Percentiles rank a stretch among this genome's conserved stretches.
phyloP scores from a whole-genome alignment of 2,888 invertebrate genomes.

The Sussaba pulchella region DNA sequence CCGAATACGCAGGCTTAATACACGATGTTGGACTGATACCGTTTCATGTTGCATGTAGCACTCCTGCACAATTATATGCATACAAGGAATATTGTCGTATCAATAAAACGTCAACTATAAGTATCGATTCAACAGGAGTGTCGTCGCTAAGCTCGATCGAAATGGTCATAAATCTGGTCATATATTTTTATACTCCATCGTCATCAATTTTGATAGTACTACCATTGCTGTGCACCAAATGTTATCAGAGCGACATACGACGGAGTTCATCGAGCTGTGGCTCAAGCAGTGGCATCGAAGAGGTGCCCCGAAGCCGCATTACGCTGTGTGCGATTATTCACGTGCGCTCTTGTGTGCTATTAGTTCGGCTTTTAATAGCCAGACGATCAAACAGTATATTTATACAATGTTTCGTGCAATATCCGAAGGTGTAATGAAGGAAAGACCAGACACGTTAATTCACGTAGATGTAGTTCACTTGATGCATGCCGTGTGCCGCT shows the following conservation, averaged over 20 bases:
- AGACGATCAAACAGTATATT: conserved; percentile 49
- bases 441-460: conserved; percentile 30
- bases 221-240: conserved; percentile 60
- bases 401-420: conserved; percentile 19
- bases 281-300: conserved; percentile 42
- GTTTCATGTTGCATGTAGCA: conserved; percentile 56
- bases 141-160: conserved; percentile 42
- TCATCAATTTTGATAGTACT: conserved; percentile 50
- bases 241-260: conserved; percentile 56
- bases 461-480: conserved; percentile 62
- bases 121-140: conserved; percentile 59
- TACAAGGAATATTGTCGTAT: conserved; percentile 57
- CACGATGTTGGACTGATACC: conserved; percentile 46
- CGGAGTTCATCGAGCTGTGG: conserved; percentile 49
- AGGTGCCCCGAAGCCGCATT: conserved; percentile 52
- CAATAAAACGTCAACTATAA: conserved; percentile 27
- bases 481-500: conserved; percentile 52
- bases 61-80: conserved; percentile 52
- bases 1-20: conserved; percentile 54
- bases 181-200: conserved; percentile 63
- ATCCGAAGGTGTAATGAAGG: conserved; percentile 1
- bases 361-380: conserved; percentile 59
- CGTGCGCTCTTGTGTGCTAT: conserved; percentile 57
- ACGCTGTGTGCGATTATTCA: conserved; percentile 57
- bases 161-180: conserved; percentile 47